These are phyloP conservation scores for Dryoscopus gambensis DNA, from an alignment of 2,113 vertebrate species.

Conservation along the genomic window DNA sequence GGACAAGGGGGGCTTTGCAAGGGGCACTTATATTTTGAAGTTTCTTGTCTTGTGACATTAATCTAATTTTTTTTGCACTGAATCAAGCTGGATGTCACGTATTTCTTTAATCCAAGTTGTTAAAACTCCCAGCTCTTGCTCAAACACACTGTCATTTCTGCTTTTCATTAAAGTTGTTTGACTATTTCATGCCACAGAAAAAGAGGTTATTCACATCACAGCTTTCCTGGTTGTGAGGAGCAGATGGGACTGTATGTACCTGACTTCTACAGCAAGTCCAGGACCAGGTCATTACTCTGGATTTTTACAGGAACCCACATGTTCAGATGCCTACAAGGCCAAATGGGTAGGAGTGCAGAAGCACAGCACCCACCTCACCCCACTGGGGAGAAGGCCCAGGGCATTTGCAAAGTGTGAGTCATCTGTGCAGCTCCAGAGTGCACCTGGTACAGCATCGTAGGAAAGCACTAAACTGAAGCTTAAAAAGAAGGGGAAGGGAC, in stretches of 20 bases:
- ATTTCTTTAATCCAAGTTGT: background rate
- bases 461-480: background rate
- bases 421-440: background rate
- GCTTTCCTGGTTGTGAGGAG: background rate
- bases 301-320: background rate
- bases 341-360: background rate
- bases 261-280: background rate
- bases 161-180: background rate
- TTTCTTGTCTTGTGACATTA: background rate
- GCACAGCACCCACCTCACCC: background rate
- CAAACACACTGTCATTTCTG: background rate
- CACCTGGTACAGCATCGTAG: background rate
- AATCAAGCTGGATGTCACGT: background rate
- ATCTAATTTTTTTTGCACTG: background rate
- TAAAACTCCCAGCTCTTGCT: background rate
- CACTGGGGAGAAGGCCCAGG: background rate
- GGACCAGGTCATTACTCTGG: background rate
- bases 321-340: background rate
- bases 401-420: background rate
- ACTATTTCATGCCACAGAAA: background rate
- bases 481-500: background rate
- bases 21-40: background rate
- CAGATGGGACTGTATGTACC: background rate
- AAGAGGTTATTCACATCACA: background rate
- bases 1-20: background rate